These are phyloP conservation scores for Chrosomus eos DNA, from an alignment of 2,797 vertebrate species.

Conservation along the genomic window DNA sequence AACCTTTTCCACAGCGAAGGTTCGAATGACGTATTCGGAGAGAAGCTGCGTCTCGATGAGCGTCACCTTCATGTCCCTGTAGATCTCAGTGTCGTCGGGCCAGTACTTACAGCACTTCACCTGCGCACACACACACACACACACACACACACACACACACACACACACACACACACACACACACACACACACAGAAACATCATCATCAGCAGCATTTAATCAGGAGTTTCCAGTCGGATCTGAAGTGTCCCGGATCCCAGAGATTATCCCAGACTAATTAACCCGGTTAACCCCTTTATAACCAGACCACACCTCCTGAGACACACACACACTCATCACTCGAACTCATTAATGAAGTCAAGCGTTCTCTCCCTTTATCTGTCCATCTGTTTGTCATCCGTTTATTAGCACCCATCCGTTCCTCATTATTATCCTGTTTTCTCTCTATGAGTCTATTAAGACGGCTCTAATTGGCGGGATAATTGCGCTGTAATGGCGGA, in stretches of 20 bases:
- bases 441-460: conserved; percentile 38
- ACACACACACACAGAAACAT: too few species aligned
- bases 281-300: conserved; percentile 16
- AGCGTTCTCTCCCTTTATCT: conserved; percentile 14
- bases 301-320: conserved; percentile 15
- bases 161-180: background rate
- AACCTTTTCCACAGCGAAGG: conserved; percentile 96
- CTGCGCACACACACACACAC: conserved; percentile 66
- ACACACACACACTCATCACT: background rate
- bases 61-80: conserved; percentile 96
- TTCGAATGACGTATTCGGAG: conserved; percentile 95
- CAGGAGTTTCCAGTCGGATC: background rate
- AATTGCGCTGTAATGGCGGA: conserved; percentile 55
- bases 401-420: conserved; percentile 20
- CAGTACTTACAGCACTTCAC: conserved; percentile 98
- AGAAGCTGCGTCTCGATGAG: conserved; percentile 95
- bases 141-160: background rate
- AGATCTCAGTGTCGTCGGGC: conserved; percentile 97
- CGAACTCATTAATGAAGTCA: background rate
- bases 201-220: too few species aligned
- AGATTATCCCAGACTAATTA: conserved; percentile 13
- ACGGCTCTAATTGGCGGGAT: conserved; percentile 54
- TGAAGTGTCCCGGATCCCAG: background rate
- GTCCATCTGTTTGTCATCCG: conserved; percentile 13
- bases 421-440: conserved; percentile 23